Conservation (phyloP, 2,113 vertebrate species). For the Lampris megalopsis region DNA sequence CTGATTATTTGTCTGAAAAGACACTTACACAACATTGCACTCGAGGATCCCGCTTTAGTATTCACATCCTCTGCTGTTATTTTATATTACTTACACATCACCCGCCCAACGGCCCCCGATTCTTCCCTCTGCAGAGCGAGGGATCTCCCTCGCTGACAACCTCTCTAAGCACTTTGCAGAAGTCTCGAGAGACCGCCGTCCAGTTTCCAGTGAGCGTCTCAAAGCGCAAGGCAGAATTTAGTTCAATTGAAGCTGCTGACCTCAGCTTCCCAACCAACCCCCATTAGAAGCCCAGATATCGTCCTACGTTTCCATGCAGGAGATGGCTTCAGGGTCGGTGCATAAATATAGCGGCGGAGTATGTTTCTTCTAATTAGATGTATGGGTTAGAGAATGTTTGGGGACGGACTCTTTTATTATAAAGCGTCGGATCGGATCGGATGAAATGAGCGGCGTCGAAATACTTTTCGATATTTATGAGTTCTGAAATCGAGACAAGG, state of each 20-base stretch:
- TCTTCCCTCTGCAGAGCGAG: constrained; percentile 40
- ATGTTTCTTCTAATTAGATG: constrained; percentile 78
- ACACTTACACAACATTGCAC: constrained; percentile 11
- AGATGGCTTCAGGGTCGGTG: constrained; percentile 59
- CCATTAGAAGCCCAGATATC: constrained; percentile 69
- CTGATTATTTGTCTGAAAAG: constrained; percentile 4
- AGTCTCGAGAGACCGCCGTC: constrained; percentile 56
- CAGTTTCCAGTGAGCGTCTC: constrained; percentile 58
- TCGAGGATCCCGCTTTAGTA: constrained; percentile 19
- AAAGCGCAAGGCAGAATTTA: constrained; percentile 37
- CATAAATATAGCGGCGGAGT: constrained; percentile 69
- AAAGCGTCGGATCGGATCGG: constrained; percentile 71
- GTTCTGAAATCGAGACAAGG: constrained; percentile 56
- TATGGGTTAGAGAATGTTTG: constrained; percentile 72
- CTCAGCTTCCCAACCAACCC: constrained; percentile 72
- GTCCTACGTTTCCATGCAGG: constrained; percentile 67
- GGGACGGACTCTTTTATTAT: constrained; percentile 69
- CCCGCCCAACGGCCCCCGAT: constrained; percentile 27
- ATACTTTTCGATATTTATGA: constrained; percentile 68
- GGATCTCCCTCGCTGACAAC: constrained; percentile 45
- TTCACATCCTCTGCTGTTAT: constrained; percentile 21
- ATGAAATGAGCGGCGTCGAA: constrained; percentile 64
- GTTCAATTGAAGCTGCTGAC: constrained; percentile 73
- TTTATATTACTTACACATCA: constrained; percentile 43
- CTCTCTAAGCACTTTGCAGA: constrained; percentile 60